Conservation (phyloP, 2,113 vertebrate genomes). For the Steatornis caripensis region DNA sequence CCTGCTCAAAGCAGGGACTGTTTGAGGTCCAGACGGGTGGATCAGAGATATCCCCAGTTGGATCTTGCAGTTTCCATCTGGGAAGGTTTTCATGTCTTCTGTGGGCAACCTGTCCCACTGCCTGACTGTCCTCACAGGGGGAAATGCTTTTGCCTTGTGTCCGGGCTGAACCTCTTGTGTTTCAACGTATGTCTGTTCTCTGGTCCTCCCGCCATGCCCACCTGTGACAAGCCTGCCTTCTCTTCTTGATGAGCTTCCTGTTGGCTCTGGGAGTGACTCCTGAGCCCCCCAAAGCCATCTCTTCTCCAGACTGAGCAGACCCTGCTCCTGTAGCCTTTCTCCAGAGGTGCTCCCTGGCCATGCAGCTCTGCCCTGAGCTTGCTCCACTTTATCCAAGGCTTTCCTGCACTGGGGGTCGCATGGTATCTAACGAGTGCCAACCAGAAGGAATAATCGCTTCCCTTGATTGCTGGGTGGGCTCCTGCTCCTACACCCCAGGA, state of each 20-base stretch:
- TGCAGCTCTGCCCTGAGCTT: not conserved
- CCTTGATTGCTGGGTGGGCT: rapidly evolving
- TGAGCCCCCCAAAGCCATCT: not conserved
- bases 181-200: not conserved
- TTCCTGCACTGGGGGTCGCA: not conserved
- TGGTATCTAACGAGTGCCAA: not conserved
- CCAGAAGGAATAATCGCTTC: not conserved
- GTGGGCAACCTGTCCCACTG: not conserved
- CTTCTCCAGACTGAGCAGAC: not conserved
- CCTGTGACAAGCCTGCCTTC: not conserved
- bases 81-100: too few relatives aligned
- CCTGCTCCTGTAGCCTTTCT: not conserved
- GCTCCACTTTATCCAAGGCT: not conserved
- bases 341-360: not conserved
- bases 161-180: not conserved
- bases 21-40: not conserved
- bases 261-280: not conserved
- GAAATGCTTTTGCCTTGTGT: not conserved
- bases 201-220: not conserved
- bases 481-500: not conserved
- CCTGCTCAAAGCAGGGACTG: not conserved
- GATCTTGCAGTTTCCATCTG: too few relatives aligned
- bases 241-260: not conserved
- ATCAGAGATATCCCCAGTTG: not conserved
- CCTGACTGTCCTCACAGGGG: not conserved